These are phyloP conservation scores for Catagonus wagneri DNA, from an alignment of 2,113 vertebrate species.

Conservation along the genomic window DNA sequence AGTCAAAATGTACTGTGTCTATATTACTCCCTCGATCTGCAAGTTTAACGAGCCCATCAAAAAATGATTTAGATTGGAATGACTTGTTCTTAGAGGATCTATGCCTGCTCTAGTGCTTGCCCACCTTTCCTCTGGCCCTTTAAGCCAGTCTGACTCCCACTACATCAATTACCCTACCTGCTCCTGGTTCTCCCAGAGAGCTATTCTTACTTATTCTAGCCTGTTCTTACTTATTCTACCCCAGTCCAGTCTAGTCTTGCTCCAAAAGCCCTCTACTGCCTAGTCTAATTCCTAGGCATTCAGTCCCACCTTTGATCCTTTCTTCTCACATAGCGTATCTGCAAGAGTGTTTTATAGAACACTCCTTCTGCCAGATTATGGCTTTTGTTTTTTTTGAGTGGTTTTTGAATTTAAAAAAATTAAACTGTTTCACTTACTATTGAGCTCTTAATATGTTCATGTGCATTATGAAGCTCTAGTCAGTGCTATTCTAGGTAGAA, in stretches of 20 bases:
- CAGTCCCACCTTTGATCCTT: constrained; percentile 10
- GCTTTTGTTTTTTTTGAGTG: background rate
- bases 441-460: background rate
- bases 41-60: background rate
- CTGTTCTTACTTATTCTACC: background rate
- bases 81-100: background rate
- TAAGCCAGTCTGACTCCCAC: background rate
- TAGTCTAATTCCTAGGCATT: background rate
- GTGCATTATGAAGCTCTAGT: background rate
- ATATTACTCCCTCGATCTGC: background rate
- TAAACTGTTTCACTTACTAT: background rate
- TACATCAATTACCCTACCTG: background rate
- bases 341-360: background rate
- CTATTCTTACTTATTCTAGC: background rate
- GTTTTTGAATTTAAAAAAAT: constrained; percentile 19
- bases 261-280: background rate
- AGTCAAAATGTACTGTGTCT: background rate
- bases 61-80: background rate
- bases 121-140: background rate
- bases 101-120: background rate
- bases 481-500: background rate
- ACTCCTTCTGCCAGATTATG: background rate
- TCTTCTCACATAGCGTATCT: background rate
- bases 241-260: background rate
- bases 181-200: background rate